Conservation (phyloP, 2,888 invertebrate genomes). For the Xiphydria camelus region DNA sequence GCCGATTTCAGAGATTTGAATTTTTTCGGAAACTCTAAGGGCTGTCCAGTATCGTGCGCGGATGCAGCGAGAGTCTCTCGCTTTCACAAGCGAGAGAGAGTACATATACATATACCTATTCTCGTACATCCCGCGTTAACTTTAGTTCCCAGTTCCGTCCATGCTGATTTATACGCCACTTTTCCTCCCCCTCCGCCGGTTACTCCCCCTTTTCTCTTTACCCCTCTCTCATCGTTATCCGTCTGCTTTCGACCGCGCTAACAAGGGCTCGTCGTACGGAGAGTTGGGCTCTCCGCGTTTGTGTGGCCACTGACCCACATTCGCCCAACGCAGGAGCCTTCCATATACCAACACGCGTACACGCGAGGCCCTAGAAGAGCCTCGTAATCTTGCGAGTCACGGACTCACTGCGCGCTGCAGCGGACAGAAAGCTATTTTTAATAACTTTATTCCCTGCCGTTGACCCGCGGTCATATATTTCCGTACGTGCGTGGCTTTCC, state of each 20-base stretch:
- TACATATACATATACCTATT: too few species aligned
- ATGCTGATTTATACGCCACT: too few species aligned
- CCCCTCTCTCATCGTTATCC: constrained; percentile 17
- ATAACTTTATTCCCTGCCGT: constrained; percentile 29
- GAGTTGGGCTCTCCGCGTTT: too few species aligned
- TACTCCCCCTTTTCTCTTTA: too few species aligned
- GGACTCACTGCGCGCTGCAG: constrained; percentile 23
- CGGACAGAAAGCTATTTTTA: constrained; percentile 29
- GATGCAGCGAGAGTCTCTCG: too few species aligned
- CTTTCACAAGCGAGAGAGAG: too few species aligned
- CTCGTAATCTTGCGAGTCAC: constrained; percentile 28
- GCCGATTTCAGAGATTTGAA: too few species aligned
- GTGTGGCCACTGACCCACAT: constrained; percentile 32
- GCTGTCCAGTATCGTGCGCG: too few species aligned
- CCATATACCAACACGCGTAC: constrained; percentile 24
- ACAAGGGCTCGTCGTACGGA: constrained; percentile 26
- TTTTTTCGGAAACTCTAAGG: too few species aligned
- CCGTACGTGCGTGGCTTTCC: constrained; percentile 9
- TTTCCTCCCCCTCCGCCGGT: too few species aligned
- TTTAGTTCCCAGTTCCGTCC: too few species aligned
- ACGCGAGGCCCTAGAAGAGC: constrained; percentile 25
- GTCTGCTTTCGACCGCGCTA: constrained; percentile 20
- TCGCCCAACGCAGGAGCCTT: constrained; percentile 17
- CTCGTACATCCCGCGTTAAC: too few species aligned
- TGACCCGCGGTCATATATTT: constrained; percentile 26